Percentiles rank a stretch among this genome's conserved stretches.
Evolutionary conservation across 1,140 invertebrate genomes (phyloP).

Genomic region (Metopolophium dirhodum): DNA sequence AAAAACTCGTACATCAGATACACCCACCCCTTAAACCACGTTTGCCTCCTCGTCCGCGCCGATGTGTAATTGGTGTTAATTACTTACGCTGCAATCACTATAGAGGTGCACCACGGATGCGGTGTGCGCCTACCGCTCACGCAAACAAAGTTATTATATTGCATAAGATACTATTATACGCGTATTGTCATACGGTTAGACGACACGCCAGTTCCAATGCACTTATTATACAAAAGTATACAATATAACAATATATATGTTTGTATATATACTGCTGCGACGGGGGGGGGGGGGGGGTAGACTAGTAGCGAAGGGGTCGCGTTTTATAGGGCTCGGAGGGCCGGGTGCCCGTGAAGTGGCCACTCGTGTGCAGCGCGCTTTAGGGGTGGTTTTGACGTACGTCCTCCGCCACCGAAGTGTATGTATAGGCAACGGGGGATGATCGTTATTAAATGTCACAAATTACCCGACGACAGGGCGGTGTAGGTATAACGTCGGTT

Average conservation of each 20-base stretch:
- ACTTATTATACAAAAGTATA: not conserved
- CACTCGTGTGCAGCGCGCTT: not conserved
- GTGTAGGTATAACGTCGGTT: not conserved
- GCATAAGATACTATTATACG: not conserved
- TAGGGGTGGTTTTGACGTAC: conserved; percentile 34
- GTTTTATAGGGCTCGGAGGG: not conserved
- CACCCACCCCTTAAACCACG: too few species aligned
- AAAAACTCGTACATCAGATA: not conserved
- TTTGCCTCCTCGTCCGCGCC: not conserved
- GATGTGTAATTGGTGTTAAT: not conserved
- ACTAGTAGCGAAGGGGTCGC: not conserved
- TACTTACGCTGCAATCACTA: not conserved
- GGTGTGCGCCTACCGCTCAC: too few species aligned
- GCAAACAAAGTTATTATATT: conserved; percentile 1
- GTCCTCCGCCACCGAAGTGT: too few species aligned
- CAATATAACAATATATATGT: not conserved
- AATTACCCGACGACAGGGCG: conserved; percentile 17
- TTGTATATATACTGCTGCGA: not conserved
- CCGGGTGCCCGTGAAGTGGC: conserved; percentile 18
- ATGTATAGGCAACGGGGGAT: not conserved
- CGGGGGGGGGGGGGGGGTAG: not conserved
- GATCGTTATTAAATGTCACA: conserved; percentile 44
- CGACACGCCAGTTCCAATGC: not conserved
- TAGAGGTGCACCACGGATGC: too few species aligned
- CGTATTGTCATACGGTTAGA: not conserved